Evolutionary conservation across 2,113 vertebrate genomes (phyloP), one percentile per base, ranked within the genome.

Genomic region (Thunnus maccoyii): DNA sequence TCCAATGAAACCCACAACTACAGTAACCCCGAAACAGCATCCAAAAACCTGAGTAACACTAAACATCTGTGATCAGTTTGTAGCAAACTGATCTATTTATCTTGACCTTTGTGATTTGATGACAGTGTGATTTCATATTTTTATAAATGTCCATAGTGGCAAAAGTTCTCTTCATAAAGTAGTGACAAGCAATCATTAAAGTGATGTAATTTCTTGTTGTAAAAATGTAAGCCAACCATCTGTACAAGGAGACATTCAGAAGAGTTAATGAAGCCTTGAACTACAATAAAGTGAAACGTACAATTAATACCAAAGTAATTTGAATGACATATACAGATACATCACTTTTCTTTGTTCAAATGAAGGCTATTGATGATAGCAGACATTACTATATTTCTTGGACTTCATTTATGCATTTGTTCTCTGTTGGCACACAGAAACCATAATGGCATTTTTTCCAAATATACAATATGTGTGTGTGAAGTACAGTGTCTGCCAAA

Each of bases 401-500:
- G 54, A 79, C 51, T 51, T 79, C 48, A 75, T 72, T 60, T 61
- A 48, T 10, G 25, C 15, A 67, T 80, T 78, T 69, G 14, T 74
- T 72, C 18, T 61, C 18, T 50, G 50, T 44, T 71, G 50, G 61
- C 61, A 64, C 5, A 32, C 52, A 83, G 50, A 32, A 55, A 61
- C 79, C 18, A 69, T 50, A 63, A 52, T 22, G 47, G 55, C 46
- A 78, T 72, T 70, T 69, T 51, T 72, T 55, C 9, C 41, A 67
- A 11, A 8, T 61, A 72, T 57, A 83, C 62, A 66, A 71, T 54
- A 67, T 57, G 32, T 76, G 52, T 64, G 52, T 75, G 56, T 46
- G 69, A 70, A 46, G 32, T 55, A 46, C 48, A 58, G 58, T 3
- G 65, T 74, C 71, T 88, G 88, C 84, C 85, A 87, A 84, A 46